Conservation (phyloP, 2,888 invertebrate species). For the Pandemis heparana region DNA sequence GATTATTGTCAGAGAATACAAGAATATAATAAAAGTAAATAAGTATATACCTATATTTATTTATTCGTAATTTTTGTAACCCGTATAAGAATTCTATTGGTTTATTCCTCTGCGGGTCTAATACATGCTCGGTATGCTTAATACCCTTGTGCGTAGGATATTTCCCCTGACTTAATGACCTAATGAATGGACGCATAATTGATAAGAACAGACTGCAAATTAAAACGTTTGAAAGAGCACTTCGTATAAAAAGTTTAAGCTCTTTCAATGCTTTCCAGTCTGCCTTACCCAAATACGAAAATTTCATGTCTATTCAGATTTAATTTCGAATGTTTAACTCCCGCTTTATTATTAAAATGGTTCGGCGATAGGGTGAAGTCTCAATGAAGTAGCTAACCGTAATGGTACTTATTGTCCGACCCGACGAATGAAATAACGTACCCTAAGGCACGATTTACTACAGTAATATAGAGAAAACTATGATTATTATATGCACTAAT, state of each 20-base stretch:
- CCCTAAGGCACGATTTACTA: slow-evolving; percentile 6
- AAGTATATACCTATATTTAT: too few species aligned
- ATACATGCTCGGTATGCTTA: neutral
- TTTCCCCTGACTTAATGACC: slow-evolving; percentile 23
- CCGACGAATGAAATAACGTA: slow-evolving; percentile 7
- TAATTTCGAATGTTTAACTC: slow-evolving; percentile 31
- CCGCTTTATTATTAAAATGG: slow-evolving; percentile 35
- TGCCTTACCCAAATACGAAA: slow-evolving; percentile 23
- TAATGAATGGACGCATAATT: slow-evolving; percentile 27
- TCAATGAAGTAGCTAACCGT: neutral
- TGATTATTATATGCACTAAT: neutral
- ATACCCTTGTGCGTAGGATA: neutral
- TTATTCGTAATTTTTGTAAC: too few species aligned
- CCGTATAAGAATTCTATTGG: too few species aligned
- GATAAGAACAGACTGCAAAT: slow-evolving; percentile 30
- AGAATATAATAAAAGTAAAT: too few species aligned
- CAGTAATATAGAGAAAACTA: neutral
- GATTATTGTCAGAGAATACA: too few species aligned
- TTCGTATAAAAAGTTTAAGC: slow-evolving; percentile 27
- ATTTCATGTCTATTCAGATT: slow-evolving; percentile 27
- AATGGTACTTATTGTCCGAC: slow-evolving; percentile 1
- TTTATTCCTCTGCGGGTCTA: neutral
- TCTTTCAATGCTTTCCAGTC: slow-evolving; percentile 27
- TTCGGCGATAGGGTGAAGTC: slow-evolving; percentile 7
- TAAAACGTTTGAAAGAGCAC: slow-evolving; percentile 37